Evolutionary conservation across 2,797 vertebrate species (phyloP).

Genomic region (Squalus acanthias): DNA sequence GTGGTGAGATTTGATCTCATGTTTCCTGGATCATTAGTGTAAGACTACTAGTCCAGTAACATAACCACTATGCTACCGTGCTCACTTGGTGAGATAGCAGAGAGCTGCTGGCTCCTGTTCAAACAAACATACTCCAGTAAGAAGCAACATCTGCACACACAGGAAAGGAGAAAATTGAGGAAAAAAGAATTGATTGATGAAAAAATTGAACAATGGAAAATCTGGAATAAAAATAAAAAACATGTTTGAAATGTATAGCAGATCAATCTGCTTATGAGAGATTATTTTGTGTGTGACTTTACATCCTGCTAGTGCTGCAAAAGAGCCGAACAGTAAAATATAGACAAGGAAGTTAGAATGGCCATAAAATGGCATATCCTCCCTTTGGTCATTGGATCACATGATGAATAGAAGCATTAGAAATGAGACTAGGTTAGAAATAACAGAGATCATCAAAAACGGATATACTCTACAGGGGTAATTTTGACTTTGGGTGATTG

Average conservation of each 20-base stretch:
- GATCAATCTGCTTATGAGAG: background rate
- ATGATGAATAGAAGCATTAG: background rate
- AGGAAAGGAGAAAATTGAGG: background rate
- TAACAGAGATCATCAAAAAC: background rate
- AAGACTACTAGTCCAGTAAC: too few relatives aligned
- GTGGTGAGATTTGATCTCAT: too few relatives aligned
- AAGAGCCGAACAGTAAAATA: background rate
- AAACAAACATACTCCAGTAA: background rate
- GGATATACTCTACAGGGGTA: background rate
- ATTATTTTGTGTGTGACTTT: background rate
- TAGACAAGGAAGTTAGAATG: background rate
- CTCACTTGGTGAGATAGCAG: too few relatives aligned
- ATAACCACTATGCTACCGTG: too few relatives aligned
- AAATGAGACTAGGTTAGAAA: background rate
- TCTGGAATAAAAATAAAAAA: background rate
- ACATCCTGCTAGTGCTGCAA: background rate
- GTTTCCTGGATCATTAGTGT: too few relatives aligned
- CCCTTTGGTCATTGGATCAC: background rate
- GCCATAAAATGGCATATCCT: background rate
- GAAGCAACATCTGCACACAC: background rate
- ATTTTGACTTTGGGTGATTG: too few relatives aligned
- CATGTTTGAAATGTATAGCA: background rate
- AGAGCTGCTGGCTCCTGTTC: too few relatives aligned
- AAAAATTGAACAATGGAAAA: background rate
- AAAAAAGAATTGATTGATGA: background rate